phyloP scores from a whole-genome alignment of 1,140 invertebrate genomes.

The Drosophila repleta region DNA sequence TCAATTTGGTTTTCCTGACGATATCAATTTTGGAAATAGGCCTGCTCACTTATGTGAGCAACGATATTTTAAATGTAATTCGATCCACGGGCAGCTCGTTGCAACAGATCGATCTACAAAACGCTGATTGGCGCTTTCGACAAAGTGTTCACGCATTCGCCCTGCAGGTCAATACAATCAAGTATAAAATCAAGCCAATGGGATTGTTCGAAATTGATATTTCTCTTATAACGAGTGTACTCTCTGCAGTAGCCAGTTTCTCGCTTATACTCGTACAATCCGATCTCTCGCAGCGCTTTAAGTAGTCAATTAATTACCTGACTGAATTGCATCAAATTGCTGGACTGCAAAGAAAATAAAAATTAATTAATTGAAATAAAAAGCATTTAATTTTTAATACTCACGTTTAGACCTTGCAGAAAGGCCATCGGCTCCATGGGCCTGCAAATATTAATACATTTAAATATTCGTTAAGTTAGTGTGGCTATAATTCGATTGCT shows the following conservation, averaged over 20 bases:
- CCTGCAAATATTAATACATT: slow-evolving; percentile 37
- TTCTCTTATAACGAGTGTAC: slow-evolving; percentile 52
- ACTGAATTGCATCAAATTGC: slow-evolving; percentile 78
- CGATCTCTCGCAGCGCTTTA: slow-evolving; percentile 60
- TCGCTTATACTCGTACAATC: slow-evolving; percentile 61
- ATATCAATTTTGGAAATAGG: slow-evolving; percentile 69
- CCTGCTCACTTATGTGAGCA: slow-evolving; percentile 52
- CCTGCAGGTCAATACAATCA: slow-evolving; percentile 43
- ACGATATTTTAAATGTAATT: slow-evolving; percentile 47
- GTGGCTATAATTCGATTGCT: too few species aligned
- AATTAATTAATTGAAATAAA: neutral
- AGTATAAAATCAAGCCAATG: slow-evolving; percentile 67
- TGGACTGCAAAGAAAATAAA: slow-evolving; percentile 59
- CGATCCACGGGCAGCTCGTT: slow-evolving; percentile 49
- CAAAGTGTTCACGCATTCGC: slow-evolving; percentile 62
- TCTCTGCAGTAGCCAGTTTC: slow-evolving; percentile 57
- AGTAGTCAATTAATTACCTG: slow-evolving; percentile 59
- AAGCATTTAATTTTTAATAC: slow-evolving; percentile 13
- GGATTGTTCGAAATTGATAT: slow-evolving; percentile 65
- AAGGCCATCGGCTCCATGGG: slow-evolving; percentile 63
- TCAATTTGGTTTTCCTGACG: slow-evolving; percentile 61
- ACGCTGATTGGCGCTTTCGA: slow-evolving; percentile 62
- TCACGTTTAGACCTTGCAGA: slow-evolving; percentile 74
- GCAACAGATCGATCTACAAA: slow-evolving; percentile 51
- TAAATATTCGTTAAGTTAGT: neutral